Base-by-base conservation (phyloP, 2,113 vertebrate genomes). In the Pterophyllum scalare region DNA sequence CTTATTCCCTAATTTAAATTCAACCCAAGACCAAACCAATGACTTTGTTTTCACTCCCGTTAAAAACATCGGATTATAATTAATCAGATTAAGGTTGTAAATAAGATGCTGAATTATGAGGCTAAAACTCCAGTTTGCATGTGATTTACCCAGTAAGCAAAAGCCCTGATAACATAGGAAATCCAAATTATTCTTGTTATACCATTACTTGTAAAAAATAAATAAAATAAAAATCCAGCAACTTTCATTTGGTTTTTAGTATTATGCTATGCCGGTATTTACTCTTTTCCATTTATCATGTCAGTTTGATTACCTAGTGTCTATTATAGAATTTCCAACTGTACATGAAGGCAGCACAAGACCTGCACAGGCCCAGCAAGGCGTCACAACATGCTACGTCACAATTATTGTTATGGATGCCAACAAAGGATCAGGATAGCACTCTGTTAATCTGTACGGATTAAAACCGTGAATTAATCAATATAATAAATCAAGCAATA, bases 361-460 rank as follows among this genome's bases (percentile, higher is more conserved):
- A 43, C 24, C 86, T 35, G 28, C 54, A 38, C 74, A 15, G 46
- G 26, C 46, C 26, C 46, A 13, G 67, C 24, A 52, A 52, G 3
- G 87, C 87, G 90, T 93, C 91, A 92, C 75, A 60, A 75, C 38
- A 67, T 43, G 26, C 59, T 67, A 92, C 93, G 92, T 93, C 86
- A 91, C 87, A 74, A 52, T 89, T 82, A 83, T 89, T 88, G 82
- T 92, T 88, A 79, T 87, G 82, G 82, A 52, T 75, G 89, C 76
- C 80, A 91, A 93, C 91, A 92, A 93, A 91, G 83, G 76, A 88
- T 84, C 57, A 52, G 58, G 60, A 75, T 84, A 26, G 78, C 75
- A 82, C 43, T 33, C 26, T 80, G 65, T 59, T 80, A 89, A 90
- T 82, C 62, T 85, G 52, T 58, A 59, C 3, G 64, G 60, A 85